Percentiles rank a stretch among this genome's conserved stretches.
phyloP scores from a whole-genome alignment of 2,797 vertebrate species.

The Paramormyrops hopkinsi region DNA sequence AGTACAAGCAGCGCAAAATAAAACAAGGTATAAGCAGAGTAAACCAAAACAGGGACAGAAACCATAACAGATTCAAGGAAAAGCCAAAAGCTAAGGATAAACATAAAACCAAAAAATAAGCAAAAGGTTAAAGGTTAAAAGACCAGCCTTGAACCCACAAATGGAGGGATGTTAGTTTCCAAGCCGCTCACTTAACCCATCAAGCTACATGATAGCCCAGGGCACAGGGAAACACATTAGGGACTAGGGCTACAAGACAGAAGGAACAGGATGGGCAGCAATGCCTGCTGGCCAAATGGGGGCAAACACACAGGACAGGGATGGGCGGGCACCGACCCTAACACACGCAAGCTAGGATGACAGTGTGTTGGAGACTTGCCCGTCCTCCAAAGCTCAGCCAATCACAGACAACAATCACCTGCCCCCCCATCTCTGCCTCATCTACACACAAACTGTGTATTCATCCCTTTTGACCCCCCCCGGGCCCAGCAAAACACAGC shows the following conservation, averaged over 20 bases:
- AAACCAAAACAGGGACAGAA: background rate
- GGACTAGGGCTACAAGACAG: background rate
- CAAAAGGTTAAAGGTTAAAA: too few relatives aligned
- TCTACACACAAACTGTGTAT: background rate
- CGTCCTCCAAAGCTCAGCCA: background rate
- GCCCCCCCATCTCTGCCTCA: background rate
- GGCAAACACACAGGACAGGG: background rate
- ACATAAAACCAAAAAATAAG: background rate
- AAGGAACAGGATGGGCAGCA: background rate
- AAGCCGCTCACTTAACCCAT: background rate
- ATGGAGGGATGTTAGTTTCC: background rate
- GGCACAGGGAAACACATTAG: background rate
- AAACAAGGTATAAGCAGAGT: background rate
- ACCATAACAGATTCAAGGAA: background rate
- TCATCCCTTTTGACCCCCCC: slow-evolving; percentile 1
- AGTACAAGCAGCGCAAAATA: background rate
- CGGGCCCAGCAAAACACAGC: background rate
- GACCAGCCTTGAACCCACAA: background rate
- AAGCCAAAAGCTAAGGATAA: background rate
- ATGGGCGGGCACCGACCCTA: background rate
- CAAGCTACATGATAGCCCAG: background rate
- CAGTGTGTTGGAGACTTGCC: background rate
- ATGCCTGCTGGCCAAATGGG: background rate
- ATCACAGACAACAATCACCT: background rate
- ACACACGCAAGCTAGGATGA: background rate